Percentiles rank a stretch among this genome's conserved stretches.
phyloP scores from a whole-genome alignment of 1,140 invertebrate species.

The Carcinoscorpius rotundicauda region DNA sequence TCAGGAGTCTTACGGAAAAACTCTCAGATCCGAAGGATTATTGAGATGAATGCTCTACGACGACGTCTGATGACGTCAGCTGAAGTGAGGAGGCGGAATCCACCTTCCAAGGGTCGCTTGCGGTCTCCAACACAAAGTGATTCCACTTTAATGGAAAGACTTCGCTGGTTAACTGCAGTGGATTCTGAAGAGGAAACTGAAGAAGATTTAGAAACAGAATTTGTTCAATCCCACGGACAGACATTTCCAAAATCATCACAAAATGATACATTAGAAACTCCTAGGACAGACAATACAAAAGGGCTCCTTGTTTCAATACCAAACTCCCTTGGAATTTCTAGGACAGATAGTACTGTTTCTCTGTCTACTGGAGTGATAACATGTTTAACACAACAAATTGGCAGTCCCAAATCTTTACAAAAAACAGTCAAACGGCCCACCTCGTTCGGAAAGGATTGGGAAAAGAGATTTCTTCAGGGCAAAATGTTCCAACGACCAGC shows the following conservation, averaged over 20 bases:
- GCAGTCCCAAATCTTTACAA: no score
- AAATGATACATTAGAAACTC: slow-evolving; percentile 1
- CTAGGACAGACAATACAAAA: not conserved
- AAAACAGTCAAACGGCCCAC: no score
- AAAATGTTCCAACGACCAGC: no score
- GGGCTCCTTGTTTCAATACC: not conserved
- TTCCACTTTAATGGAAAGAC: slow-evolving; percentile 16
- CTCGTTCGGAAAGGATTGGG: no score
- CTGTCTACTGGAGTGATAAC: no score
- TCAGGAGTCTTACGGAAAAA: slow-evolving; percentile 6
- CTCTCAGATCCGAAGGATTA: slow-evolving; percentile 32
- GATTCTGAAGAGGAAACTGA: slow-evolving; percentile 11
- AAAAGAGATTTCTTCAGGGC: no score
- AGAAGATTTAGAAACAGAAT: slow-evolving; percentile 4
- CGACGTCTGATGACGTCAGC: slow-evolving; percentile 48
- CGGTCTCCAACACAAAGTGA: slow-evolving; percentile 15
- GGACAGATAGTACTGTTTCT: no score
- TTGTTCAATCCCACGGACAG: slow-evolving; percentile 14
- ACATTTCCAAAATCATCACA: slow-evolving; percentile 1
- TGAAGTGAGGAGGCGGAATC: slow-evolving; percentile 11
- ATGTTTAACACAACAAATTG: no score
- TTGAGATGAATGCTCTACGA: slow-evolving; percentile 56
- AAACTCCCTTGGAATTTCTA: not conserved
- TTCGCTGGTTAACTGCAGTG: slow-evolving; percentile 18
- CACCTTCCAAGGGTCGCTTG: slow-evolving; percentile 8